Evolutionary conservation across 2,888 invertebrate species (phyloP), one percentile per base, ranked within the genome.

Genomic region (Noctua comes): DNA sequence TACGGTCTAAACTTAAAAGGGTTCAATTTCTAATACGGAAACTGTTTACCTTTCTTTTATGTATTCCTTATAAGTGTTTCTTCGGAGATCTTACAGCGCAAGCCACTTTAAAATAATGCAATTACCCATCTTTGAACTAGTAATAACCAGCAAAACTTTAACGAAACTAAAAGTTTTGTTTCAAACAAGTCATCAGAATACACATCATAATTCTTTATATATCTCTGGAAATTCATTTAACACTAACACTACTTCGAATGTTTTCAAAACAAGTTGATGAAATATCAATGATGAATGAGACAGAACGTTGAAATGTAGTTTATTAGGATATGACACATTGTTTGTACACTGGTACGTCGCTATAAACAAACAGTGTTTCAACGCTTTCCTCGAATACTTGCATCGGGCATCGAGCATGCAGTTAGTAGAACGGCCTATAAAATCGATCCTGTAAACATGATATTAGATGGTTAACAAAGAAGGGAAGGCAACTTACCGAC

Each of bases 401-500:
- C 87, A 86, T 83, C 79, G 79, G 64, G 62, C 57, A 68, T 73
- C 51, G 72, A 73, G 66, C 80, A 59, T 69, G 85, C 87, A 84
- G 84, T 79, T 64, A 73, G 62, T 65, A 77, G 73, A 73, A 74
- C 65, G 68, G 72, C 75, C 72, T 69, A 86, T 85, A 77, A 86
- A 87, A 90, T 91, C 90, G 90, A 91, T 91, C 86, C 82, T 88
- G 87, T 93, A 93, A 92, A 92, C 92, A 92, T 74, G 48, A 86
- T 88, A 87, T 84, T 81, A 88, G 86, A 82, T 75, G 70, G 77
- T 90, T 91, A 90, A 90, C 87, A 90, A 88, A 80, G 68, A 77
- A 76, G 72, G 70, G 75, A 73, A 86, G 69, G 69, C 65, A 77
- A 95, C 97, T 97, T 96, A 98, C 98, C 99, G 80, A 98, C 95